Evolutionary conservation across 2,888 invertebrate species (phyloP), one percentile per base, ranked within the genome.

Genomic region (Andrena camellia): DNA sequence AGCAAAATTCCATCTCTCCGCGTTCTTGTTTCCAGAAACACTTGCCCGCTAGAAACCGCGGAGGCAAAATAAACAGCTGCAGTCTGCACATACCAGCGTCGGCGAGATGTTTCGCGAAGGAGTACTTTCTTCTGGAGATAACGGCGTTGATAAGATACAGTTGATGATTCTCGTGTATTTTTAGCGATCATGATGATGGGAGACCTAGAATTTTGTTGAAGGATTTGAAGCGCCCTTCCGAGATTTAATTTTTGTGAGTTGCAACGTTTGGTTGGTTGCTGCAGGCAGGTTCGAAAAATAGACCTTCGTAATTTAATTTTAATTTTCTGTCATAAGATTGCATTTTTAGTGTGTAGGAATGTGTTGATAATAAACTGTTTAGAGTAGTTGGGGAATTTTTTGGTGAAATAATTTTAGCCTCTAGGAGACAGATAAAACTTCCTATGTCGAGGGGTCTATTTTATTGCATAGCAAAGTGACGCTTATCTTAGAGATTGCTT

Each of bases 41-140:
- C 63, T 64, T 48, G 78, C 76, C 79, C 79, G 85, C 77, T 83
- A 78, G 73, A 20, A 52, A 67, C 59, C 68, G 54, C 29, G 72
- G 48, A 29, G 78, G 79, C 42, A 85, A 85, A 86, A 85, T 79
- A 86, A 86, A 79, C 86, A 77, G 60, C 20, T 17, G 70, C 52
- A 69, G 54, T 13, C 54, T 48, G 66, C 29, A 52, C 74, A 69
- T 62, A 74, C 62, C 42, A 8, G 57, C 63, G 71, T 68, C 59
- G 60, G 59, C 66, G 52, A 70, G 78, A 63, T 59, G 78, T 70
- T 70, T 52, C 70, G 74, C 66, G 68, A 52, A 33, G 57, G 54
- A 42, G 20, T 48, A 78, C 79, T 84, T 71, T 54, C 67, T 69
- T 83, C 72, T 69, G 62, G 48, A 73, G 50, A 69, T 69, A 59